A percentile compares a stretch with the other conserved stretches of the same genome.
These are phyloP conservation scores for Heliconius hermathena DNA, from an alignment of 1,140 invertebrate genomes.

Conservation along the genomic window DNA sequence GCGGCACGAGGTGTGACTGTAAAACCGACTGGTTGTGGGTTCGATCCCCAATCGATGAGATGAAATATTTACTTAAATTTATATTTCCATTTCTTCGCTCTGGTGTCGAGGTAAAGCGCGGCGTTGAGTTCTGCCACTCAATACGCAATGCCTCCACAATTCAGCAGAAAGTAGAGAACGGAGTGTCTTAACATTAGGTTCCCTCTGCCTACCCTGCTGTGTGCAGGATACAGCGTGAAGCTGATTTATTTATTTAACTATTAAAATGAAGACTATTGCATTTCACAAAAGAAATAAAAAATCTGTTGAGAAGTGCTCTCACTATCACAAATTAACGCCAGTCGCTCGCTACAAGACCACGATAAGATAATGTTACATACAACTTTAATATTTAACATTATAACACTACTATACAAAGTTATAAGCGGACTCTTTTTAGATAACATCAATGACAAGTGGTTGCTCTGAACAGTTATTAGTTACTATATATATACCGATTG, in stretches of 20 bases:
- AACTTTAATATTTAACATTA: conserved; percentile 6
- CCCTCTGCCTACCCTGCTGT: too few relatives aligned
- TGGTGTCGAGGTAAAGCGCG: too few relatives aligned
- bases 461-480: not conserved
- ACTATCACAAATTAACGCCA: conserved; percentile 7
- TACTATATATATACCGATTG: not conserved
- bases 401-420: not conserved
- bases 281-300: conserved; percentile 5
- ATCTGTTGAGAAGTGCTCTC: conserved; percentile 14
- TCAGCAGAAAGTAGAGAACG: too few relatives aligned
- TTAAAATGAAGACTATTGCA: conserved; percentile 33
- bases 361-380: conserved; percentile 25
- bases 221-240: too few relatives aligned
- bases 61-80: too few relatives aligned
- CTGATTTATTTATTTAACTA: not conserved
- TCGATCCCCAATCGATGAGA: too few relatives aligned
- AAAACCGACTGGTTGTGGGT: too few relatives aligned
- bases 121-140: too few relatives aligned
- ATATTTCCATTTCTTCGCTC: too few relatives aligned
- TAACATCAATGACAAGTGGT: conserved; percentile 6
- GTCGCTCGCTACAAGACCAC: not conserved
- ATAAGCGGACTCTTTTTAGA: not conserved
- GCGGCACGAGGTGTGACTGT: too few relatives aligned
- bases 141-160: too few relatives aligned
- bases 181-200: too few relatives aligned